These are phyloP conservation scores for Glomeris maerens DNA, from an alignment of 1,140 invertebrate genomes.

Conservation along the genomic window DNA sequence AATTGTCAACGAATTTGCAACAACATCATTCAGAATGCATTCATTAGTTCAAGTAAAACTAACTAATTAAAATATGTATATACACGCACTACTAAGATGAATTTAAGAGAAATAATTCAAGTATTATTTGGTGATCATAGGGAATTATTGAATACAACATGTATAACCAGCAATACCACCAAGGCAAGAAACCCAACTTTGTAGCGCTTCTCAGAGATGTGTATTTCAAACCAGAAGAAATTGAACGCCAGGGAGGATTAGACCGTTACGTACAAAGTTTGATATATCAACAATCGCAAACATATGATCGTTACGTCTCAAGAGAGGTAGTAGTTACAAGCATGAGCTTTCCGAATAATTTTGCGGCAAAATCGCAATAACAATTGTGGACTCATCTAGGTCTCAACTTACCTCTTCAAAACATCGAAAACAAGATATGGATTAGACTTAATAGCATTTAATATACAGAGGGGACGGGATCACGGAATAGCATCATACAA, in stretches of 20 bases:
- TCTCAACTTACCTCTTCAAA: constrained; percentile 60
- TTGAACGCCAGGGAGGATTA: neutral
- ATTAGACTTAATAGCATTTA: constrained; percentile 67
- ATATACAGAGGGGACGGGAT: constrained; percentile 75
- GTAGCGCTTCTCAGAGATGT: neutral
- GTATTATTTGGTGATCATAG: neutral
- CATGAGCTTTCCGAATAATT: neutral
- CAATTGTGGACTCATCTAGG: too few species aligned
- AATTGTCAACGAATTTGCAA: constrained; percentile 69
- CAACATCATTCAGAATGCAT: constrained; percentile 74
- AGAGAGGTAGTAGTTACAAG: constrained; percentile 1
- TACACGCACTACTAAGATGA: neutral
- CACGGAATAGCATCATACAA: constrained; percentile 71
- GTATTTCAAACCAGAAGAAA: neutral
- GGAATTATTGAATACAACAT: neutral
- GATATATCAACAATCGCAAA: neutral
- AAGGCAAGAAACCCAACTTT: too few species aligned
- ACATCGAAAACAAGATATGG: constrained; percentile 48
- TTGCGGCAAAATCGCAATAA: too few species aligned
- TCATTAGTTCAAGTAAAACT: constrained; percentile 52
- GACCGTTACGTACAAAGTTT: neutral
- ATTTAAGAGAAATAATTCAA: neutral
- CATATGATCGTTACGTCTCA: neutral
- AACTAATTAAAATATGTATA: neutral
- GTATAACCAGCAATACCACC: too few species aligned